Evolutionary conservation across 2,797 vertebrate genomes (phyloP).

Genomic region (Morus bassanus): DNA sequence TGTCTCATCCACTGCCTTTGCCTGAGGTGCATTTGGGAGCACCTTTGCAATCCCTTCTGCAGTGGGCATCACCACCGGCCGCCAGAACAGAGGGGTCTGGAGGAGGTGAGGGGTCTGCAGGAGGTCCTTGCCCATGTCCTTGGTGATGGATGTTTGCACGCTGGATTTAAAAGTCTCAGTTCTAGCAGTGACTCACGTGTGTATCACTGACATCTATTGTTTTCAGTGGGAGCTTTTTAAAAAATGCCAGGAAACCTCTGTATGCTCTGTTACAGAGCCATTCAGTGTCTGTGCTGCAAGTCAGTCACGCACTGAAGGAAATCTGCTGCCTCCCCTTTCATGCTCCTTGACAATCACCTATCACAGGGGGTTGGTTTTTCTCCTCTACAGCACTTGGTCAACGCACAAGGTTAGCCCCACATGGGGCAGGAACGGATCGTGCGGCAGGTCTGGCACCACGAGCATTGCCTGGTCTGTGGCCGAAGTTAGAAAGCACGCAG

Average conservation of each 20-base stretch:
- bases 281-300: not conserved
- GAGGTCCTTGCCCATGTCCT: not conserved
- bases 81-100: not conserved
- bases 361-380: not conserved
- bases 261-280: not conserved
- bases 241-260: not conserved
- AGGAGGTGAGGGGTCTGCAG: not conserved
- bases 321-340: not conserved
- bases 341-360: not conserved
- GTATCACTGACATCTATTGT: not conserved
- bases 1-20: not conserved
- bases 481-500: not conserved
- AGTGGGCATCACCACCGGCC: not conserved
- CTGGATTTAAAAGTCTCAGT: not conserved
- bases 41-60: not conserved
- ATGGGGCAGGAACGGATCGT: not conserved
- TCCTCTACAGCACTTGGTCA: not conserved
- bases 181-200: not conserved
- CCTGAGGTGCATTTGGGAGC: not conserved
- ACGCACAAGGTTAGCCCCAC: not conserved
- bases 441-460: rapidly evolving
- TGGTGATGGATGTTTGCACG: not conserved
- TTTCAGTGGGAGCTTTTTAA: not conserved
- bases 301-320: not conserved
- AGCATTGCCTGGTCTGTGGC: not conserved